Evolutionary conservation across 2,888 invertebrate species (phyloP).

Genomic region (Salticus scenicus): DNA sequence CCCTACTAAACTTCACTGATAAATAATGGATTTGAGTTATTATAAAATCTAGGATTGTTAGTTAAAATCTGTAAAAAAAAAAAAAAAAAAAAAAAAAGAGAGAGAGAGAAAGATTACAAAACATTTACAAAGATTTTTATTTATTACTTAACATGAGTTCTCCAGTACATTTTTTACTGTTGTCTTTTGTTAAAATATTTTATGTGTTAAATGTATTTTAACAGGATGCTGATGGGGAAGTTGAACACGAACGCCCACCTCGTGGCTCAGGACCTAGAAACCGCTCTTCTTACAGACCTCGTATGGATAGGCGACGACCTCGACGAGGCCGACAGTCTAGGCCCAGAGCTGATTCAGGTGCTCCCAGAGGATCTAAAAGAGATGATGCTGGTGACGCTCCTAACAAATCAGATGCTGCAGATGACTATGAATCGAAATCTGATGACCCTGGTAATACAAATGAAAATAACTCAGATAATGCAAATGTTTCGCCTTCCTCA

Average conservation of each 20-base stretch:
- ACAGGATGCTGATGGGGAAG: slow-evolving; percentile 52
- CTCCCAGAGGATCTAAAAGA: neutral
- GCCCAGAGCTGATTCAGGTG: slow-evolving; percentile 28
- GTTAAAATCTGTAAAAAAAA: too few species aligned
- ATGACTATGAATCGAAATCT: slow-evolving; percentile 43
- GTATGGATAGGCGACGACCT: slow-evolving; percentile 44
- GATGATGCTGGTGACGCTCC: slow-evolving; percentile 22
- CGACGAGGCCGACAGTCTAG: slow-evolving; percentile 53
- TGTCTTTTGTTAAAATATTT: too few species aligned
- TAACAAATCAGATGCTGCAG: neutral
- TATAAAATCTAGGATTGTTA: too few species aligned
- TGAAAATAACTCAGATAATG: slow-evolving; percentile 24
- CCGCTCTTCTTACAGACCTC: slow-evolving; percentile 54
- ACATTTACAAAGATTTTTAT: too few species aligned
- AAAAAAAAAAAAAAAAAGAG: too few species aligned
- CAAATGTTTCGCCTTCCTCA: slow-evolving; percentile 48
- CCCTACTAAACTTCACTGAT: too few species aligned
- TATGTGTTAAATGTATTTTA: slow-evolving; percentile 8
- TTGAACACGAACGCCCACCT: slow-evolving; percentile 39
- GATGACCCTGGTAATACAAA: slow-evolving; percentile 38
- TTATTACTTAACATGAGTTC: too few species aligned
- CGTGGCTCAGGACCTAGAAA: slow-evolving; percentile 32
- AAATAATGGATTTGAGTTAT: too few species aligned
- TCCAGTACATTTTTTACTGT: too few species aligned
- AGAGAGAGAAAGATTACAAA: too few species aligned